phyloP scores from a whole-genome alignment of 2,888 invertebrate genomes.

The Clistopyga incitator region DNA sequence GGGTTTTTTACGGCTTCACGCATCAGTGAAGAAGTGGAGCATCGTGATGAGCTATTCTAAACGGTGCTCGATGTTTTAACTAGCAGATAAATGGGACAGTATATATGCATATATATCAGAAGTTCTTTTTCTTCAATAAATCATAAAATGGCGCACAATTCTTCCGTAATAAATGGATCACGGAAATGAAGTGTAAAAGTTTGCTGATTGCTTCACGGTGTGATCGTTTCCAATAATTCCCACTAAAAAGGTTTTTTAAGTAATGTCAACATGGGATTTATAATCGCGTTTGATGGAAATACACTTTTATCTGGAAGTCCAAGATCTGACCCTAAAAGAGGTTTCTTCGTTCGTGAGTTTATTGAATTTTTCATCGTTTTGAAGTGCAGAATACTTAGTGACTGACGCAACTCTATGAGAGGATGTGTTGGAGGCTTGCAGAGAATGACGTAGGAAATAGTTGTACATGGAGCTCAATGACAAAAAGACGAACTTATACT shows the following conservation, averaged over 20 bases:
- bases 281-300: neutral
- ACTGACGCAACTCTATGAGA: neutral
- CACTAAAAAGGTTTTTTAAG: neutral
- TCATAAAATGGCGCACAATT: neutral
- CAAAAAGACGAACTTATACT: constrained; percentile 8
- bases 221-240: neutral
- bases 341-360: neutral
- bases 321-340: neutral
- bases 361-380: neutral
- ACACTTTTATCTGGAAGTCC: neutral
- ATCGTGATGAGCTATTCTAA: constrained; percentile 35
- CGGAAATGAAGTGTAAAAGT: neutral
- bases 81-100: neutral
- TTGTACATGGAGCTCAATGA: neutral
- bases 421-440: neutral
- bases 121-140: neutral
- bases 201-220: neutral
- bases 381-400: neutral
- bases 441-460: neutral
- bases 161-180: neutral
- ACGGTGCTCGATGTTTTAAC: constrained; percentile 2
- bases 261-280: neutral
- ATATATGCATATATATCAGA: neutral
- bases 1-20: constrained; percentile 29
- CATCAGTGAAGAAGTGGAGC: constrained; percentile 45